Evolutionary conservation across 2,797 vertebrate species (phyloP).

Genomic region (Echeneis naucrates): DNA sequence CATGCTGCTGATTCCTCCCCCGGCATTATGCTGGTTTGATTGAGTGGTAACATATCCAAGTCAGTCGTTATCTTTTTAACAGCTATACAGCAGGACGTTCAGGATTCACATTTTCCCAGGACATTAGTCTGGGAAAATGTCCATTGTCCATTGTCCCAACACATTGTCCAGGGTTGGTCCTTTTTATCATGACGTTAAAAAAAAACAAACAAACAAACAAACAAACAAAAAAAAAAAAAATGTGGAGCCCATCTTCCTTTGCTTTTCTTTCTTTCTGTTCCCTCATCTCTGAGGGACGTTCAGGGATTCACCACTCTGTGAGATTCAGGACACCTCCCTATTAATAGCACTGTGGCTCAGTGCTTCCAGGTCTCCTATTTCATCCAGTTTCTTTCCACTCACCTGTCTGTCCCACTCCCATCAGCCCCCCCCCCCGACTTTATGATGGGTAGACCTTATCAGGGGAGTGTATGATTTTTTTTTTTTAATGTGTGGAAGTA

Average conservation of each 20-base stretch:
- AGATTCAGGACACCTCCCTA: conserved; percentile 70
- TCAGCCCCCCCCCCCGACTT: conserved; percentile 1
- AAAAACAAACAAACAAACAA: too few species aligned
- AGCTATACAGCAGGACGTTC: background rate
- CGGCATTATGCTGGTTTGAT: too few species aligned
- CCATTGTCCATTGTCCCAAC: too few species aligned
- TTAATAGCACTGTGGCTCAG: conserved; percentile 66
- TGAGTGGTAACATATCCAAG: too few species aligned
- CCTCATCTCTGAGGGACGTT: conserved; percentile 48
- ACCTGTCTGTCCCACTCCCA: conserved; percentile 42
- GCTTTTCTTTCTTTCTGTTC: conserved; percentile 17
- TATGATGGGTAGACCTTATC: background rate
- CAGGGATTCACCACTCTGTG: conserved; percentile 65
- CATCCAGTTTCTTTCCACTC: conserved; percentile 54
- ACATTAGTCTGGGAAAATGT: background rate
- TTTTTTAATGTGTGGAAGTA: background rate
- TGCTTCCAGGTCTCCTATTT: conserved; percentile 67
- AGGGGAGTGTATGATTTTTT: background rate
- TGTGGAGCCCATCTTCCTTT: conserved; percentile 1
- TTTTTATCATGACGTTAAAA: background rate
- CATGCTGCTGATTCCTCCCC: background rate
- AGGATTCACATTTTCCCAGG: too few species aligned
- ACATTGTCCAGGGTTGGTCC: background rate
- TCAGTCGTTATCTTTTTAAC: background rate
- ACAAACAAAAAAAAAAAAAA: too few species aligned